Evolutionary conservation across 2,113 vertebrate species (phyloP), one percentile per base, ranked within the genome.

Genomic region (Trinectes maculatus): DNA sequence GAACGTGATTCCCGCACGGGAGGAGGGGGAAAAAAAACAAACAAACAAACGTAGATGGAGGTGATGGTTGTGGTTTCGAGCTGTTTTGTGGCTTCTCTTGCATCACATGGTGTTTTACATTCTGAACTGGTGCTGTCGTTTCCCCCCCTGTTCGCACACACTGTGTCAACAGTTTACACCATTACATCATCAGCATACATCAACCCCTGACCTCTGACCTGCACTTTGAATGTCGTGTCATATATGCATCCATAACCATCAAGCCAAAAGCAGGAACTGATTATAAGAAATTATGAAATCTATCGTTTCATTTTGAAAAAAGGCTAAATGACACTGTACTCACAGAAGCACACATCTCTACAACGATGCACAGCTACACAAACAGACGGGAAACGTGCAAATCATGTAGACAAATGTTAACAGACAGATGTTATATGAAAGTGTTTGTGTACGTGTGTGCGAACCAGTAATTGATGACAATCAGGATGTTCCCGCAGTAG

Each of bases 91-190:
- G 43, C 49, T 79, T 73, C 73, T 64, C 24, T 61, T 1, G 47
- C 66, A 37, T 84, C 63, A 40, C 58, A 55, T 37, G n/a, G 40
- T 78, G 63, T 80, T 82, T 64, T 46, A 61, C 74, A 85, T 65
- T 85, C 68, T 67, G 63, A 87, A 85, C 80, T 84, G 91, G 89
- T 93, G 92, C 91, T 93, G 91, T 80, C 52, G 72, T 85, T 83
- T 84, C 67, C 58, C 61, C 84, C 44, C 69, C 56, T 29, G 68
- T 90, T 85, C 79, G 82, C 68, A 77, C 53, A 65, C 65, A 64
- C 56, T 25, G 53, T 80, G 78, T 73, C n/a, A 65, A 71, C 71
- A 85, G 72, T 84, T 85, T 71, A 83, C 77, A 71, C 48, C 25
- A 53, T 39, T 21, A 49, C n/a, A n/a, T n/a, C n/a, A n/a, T n/a